Evolutionary conservation across 1,140 invertebrate species (phyloP).

Genomic region (Drosophila sechellia): DNA sequence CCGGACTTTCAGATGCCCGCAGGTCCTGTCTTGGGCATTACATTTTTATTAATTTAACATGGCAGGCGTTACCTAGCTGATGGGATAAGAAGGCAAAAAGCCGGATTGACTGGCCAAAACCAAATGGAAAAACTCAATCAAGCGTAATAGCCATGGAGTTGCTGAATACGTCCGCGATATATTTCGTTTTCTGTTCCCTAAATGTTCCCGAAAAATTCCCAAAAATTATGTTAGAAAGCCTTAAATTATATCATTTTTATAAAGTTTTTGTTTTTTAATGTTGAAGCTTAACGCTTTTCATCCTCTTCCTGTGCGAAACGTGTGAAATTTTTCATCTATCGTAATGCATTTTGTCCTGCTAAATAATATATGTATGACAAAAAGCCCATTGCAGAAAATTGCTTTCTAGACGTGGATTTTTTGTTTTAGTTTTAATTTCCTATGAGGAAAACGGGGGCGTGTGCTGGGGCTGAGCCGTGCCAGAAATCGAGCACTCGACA

Average conservation of each 20-base stretch:
- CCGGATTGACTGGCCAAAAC: constrained; percentile 38
- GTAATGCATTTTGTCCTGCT: background rate
- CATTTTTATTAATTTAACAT: constrained; percentile 81
- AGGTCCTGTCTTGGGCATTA: constrained; percentile 58
- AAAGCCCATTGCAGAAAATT: background rate
- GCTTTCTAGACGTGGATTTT: constrained; percentile 39
- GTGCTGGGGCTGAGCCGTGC: constrained; percentile 5
- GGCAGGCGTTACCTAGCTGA: constrained; percentile 40
- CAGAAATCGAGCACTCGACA: constrained; percentile 77
- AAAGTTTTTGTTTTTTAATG: too few relatives aligned
- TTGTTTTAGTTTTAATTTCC: constrained; percentile 78
- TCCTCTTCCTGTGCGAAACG: too few relatives aligned
- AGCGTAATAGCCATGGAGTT: constrained; percentile 65
- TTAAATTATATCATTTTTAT: too few relatives aligned
- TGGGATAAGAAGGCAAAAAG: background rate
- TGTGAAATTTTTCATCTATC: background rate
- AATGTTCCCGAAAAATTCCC: too few relatives aligned
- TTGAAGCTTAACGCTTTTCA: background rate
- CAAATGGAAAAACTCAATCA: constrained; percentile 73
- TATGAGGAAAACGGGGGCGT: constrained; percentile 51
- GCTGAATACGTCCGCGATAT: constrained; percentile 37
- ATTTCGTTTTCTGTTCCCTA: constrained; percentile 16
- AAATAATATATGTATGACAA: constrained; percentile 1
- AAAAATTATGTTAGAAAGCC: too few relatives aligned
- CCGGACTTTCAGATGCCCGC: constrained; percentile 16